Evolutionary conservation across 2,888 invertebrate genomes (phyloP).

Genomic region (Scaptodrosophila latifasciaeformis): DNA sequence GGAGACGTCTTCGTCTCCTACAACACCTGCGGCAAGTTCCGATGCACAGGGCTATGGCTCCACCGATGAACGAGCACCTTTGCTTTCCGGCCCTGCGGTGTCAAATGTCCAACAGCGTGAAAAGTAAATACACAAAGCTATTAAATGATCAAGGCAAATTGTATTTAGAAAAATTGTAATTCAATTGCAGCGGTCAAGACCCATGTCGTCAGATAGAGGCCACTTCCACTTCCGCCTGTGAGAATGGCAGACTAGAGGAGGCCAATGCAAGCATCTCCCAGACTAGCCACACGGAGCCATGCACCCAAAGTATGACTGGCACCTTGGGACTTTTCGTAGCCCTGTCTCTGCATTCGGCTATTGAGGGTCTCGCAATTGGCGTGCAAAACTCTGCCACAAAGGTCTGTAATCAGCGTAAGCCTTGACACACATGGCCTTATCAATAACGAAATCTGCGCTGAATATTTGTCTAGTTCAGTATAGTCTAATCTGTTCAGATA

Average conservation of each 20-base stretch:
- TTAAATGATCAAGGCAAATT: slow-evolving; percentile 3
- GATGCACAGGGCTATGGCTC: slow-evolving; percentile 55
- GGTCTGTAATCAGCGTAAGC: too few species aligned
- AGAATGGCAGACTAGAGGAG: slow-evolving; percentile 55
- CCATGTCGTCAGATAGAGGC: slow-evolving; percentile 27
- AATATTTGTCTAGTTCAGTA: slow-evolving; percentile 21
- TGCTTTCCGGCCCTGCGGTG: too few species aligned
- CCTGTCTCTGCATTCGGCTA: slow-evolving; percentile 84
- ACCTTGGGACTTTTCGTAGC: slow-evolving; percentile 83
- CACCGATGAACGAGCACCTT: slow-evolving; percentile 46
- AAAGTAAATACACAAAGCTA: slow-evolving; percentile 22
- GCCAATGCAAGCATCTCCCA: slow-evolving; percentile 77
- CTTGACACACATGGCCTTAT: too few species aligned
- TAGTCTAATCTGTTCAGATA: slow-evolving; percentile 28
- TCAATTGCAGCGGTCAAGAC: slow-evolving; percentile 25
- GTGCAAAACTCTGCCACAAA: slow-evolving; percentile 80
- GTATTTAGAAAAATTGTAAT: not conserved
- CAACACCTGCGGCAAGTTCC: slow-evolving; percentile 7
- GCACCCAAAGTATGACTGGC: slow-evolving; percentile 79
- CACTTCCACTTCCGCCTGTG: slow-evolving; percentile 37
- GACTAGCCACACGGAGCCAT: slow-evolving; percentile 81
- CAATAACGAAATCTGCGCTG: slow-evolving; percentile 13
- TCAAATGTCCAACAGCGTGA: not conserved
- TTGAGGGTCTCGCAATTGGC: slow-evolving; percentile 89
- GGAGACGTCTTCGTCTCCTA: slow-evolving; percentile 3